Conservation (phyloP, 2,888 invertebrate genomes). For the Andrena praecox region DNA sequence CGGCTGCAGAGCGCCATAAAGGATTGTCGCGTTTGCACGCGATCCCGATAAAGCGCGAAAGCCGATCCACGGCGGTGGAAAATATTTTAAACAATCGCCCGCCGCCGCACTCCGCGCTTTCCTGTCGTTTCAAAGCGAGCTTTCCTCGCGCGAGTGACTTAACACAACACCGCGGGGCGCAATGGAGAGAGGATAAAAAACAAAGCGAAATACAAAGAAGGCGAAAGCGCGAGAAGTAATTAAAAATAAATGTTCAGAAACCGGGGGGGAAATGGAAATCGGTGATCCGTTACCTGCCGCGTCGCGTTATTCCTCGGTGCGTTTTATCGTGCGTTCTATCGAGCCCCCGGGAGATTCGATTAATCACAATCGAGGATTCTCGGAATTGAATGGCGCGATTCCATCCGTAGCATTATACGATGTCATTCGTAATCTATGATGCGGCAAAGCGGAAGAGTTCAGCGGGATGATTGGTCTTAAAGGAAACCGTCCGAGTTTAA, state of each 20-base stretch:
- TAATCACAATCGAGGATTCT: slow-evolving; percentile 23
- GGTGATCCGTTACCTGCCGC: neutral
- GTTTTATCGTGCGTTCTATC: slow-evolving; percentile 7
- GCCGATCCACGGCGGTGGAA: neutral
- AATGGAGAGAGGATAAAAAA: neutral
- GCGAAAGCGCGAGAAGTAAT: neutral
- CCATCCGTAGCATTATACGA: neutral
- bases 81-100: slow-evolving; percentile 30
- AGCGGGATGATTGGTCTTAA: neutral
- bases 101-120: neutral
- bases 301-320: slow-evolving; percentile 4
- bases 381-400: slow-evolving; percentile 5
- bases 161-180: neutral
- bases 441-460: slow-evolving; percentile 22
- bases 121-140: slow-evolving; percentile 3
- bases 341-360: slow-evolving; percentile 12
- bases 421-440: slow-evolving; percentile 9
- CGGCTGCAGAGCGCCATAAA: neutral
- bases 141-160: neutral
- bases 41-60: slow-evolving; percentile 27
- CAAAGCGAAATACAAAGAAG: neutral
- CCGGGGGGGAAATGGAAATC: neutral
- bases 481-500: neutral
- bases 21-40: neutral
- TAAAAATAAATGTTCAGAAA: slow-evolving; percentile 19